These are phyloP conservation scores for Cheirogaleus major DNA, from an alignment of 2,797 vertebrate genomes.

Conservation along the genomic window DNA sequence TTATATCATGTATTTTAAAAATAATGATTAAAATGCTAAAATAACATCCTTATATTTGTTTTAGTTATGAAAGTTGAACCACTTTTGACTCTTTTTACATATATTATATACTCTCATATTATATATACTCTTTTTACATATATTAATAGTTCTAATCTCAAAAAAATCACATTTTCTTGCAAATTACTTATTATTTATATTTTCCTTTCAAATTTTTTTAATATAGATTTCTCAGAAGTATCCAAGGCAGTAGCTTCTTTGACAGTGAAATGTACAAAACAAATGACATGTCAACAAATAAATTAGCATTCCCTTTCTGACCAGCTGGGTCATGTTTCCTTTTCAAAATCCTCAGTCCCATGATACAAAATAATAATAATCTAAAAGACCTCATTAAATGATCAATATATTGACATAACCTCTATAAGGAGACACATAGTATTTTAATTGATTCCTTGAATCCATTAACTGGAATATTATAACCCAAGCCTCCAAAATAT, in stretches of 20 bases:
- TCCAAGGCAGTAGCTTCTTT: slow-evolving; percentile 73
- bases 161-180: slow-evolving; percentile 32
- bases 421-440: slow-evolving; percentile 90
- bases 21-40: not conserved
- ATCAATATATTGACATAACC: slow-evolving; percentile 96
- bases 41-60: not conserved
- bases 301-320: slow-evolving; percentile 86
- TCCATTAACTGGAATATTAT: slow-evolving; percentile 88
- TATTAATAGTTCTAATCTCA: not conserved
- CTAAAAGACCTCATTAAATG: slow-evolving; percentile 97
- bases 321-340: slow-evolving; percentile 85
- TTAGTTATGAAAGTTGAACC: not conserved
- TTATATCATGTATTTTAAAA: slow-evolving; percentile 20
- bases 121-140: not conserved
- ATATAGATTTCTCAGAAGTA: slow-evolving; percentile 77
- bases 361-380: slow-evolving; percentile 94
- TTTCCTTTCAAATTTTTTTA: slow-evolving; percentile 18
- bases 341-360: slow-evolving; percentile 84
- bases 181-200: slow-evolving; percentile 39
- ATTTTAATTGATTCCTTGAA: slow-evolving; percentile 93
- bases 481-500: slow-evolving; percentile 80
- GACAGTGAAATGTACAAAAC: slow-evolving; percentile 85
- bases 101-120: no score
- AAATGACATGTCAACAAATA: slow-evolving; percentile 85
- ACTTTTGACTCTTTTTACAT: not conserved